A percentile compares a stretch with the other conserved stretches of the same genome.
These are phyloP conservation scores for Rhegmatorhina hoffmannsi DNA, from an alignment of 2,113 vertebrate species.

Conservation along the genomic window DNA sequence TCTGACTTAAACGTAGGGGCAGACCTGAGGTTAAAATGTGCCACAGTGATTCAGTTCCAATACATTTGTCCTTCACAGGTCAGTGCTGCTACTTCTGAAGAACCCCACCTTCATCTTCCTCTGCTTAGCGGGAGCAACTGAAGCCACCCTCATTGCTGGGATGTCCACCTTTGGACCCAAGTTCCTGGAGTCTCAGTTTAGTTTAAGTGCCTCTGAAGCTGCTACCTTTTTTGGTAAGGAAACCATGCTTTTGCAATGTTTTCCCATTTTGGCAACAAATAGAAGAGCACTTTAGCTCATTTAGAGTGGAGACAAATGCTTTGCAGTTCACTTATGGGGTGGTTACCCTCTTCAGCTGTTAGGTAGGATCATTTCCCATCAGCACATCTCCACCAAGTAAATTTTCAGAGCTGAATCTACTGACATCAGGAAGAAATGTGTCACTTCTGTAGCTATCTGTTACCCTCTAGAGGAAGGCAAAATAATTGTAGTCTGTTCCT, in stretches of 20 bases:
- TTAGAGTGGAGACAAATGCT: neutral
- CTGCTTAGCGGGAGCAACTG: slow-evolving; percentile 91
- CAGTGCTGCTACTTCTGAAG: slow-evolving; percentile 87
- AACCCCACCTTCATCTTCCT: slow-evolving; percentile 93
- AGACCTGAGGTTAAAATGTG: neutral
- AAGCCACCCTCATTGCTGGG: slow-evolving; percentile 90
- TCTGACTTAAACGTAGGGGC: neutral
- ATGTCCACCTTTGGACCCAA: slow-evolving; percentile 98
- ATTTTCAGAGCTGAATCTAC: neutral
- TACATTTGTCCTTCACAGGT: slow-evolving; percentile 60
- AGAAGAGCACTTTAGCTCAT: neutral
- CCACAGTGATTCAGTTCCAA: neutral
- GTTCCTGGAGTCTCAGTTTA: slow-evolving; percentile 94
- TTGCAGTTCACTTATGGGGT: neutral
- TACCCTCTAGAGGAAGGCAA: slow-evolving; percentile 43
- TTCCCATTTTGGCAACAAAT: neutral
- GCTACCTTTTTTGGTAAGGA: slow-evolving; percentile 92
- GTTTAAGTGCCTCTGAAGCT: slow-evolving; percentile 91
- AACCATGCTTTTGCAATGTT: neutral
- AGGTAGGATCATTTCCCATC: neutral
- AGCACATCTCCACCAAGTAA: neutral
- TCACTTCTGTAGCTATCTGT: slow-evolving; percentile 14
- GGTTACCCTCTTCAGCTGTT: neutral
- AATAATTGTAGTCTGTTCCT: neutral
- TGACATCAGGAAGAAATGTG: neutral